These are phyloP conservation scores for Gambusia holbrooki DNA, from an alignment of 2,113 vertebrate species.

Conservation along the genomic window DNA sequence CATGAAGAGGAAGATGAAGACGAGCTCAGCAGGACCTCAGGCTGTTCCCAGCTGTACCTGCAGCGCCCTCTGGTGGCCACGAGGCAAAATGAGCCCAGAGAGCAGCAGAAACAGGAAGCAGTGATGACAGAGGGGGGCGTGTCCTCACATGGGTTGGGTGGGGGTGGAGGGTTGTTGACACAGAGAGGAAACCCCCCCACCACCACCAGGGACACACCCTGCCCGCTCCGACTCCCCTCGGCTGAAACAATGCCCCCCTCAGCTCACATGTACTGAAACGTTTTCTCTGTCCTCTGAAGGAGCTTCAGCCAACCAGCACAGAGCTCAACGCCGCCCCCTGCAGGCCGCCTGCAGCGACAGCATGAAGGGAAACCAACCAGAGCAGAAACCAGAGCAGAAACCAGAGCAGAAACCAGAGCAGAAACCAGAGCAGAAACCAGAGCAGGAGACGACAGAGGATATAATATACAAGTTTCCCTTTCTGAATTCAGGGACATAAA, in stretches of 20 bases:
- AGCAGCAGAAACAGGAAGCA: background rate
- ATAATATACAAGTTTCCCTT: no score
- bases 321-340: slow-evolving; percentile 30
- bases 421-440: background rate
- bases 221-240: slow-evolving; percentile 61
- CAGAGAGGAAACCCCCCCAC: slow-evolving; percentile 55
- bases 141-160: slow-evolving; percentile 34
- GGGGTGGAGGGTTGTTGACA: slow-evolving; percentile 54
- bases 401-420: background rate
- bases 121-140: slow-evolving; percentile 45
- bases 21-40: no score
- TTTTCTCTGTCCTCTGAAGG: slow-evolving; percentile 70
- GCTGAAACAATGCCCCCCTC: slow-evolving; percentile 73
- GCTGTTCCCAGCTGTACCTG: background rate
- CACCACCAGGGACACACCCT: slow-evolving; percentile 33
- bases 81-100: slow-evolving; percentile 1
- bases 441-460: no score
- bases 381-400: no score
- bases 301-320: slow-evolving; percentile 16
- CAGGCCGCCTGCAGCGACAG: slow-evolving; percentile 28
- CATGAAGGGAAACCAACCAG: background rate
- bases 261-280: slow-evolving; percentile 40
- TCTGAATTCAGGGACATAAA: no score
- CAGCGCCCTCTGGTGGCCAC: slow-evolving; percentile 56
- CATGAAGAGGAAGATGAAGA: no score